Conservation (phyloP, 53 echinoderm and acorn worm genomes). For the Echinarachnius parma region DNA sequence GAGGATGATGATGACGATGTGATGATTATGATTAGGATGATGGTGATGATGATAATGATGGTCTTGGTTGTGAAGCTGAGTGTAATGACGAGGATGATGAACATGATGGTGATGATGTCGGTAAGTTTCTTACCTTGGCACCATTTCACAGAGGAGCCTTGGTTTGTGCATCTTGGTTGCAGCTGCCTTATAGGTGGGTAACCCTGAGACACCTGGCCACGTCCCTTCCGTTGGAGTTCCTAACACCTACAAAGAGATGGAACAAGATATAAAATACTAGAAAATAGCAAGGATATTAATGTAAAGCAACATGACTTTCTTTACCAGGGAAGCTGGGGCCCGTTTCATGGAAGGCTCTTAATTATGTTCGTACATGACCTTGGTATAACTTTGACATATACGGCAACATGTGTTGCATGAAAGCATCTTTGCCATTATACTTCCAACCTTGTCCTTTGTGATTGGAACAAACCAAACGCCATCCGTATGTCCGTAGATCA, state of each 20-base stretch:
- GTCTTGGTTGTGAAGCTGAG: too few species aligned
- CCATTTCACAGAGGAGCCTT: slow-evolving; percentile 61
- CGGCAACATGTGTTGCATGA: background rate
- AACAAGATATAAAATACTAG: background rate
- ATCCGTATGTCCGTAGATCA: too few species aligned
- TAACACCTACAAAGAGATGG: slow-evolving; percentile 58
- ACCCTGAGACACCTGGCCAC: slow-evolving; percentile 76
- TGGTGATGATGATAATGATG: too few species aligned
- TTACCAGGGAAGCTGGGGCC: too few species aligned
- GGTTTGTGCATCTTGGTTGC: slow-evolving; percentile 56
- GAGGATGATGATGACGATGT: too few species aligned
- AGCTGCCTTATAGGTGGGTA: slow-evolving; percentile 77
- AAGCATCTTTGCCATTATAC: too few species aligned
- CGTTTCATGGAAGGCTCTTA: too few species aligned
- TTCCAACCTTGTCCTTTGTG: too few species aligned
- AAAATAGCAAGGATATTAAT: background rate
- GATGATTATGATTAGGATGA: too few species aligned
- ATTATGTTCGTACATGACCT: too few species aligned
- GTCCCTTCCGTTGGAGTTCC: slow-evolving; percentile 83
- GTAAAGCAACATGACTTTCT: too few species aligned
- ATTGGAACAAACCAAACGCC: too few species aligned
- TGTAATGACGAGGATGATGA: background rate
- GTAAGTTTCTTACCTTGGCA: slow-evolving; percentile 77
- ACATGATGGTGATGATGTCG: background rate
- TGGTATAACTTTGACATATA: background rate